A percentile compares a stretch with the other conserved stretches of the same genome.
These are phyloP conservation scores for Aphrocallistes beatrix DNA, from an alignment of 37 sponge, comb jelly and placozoan genomes.

Conservation along the genomic window DNA sequence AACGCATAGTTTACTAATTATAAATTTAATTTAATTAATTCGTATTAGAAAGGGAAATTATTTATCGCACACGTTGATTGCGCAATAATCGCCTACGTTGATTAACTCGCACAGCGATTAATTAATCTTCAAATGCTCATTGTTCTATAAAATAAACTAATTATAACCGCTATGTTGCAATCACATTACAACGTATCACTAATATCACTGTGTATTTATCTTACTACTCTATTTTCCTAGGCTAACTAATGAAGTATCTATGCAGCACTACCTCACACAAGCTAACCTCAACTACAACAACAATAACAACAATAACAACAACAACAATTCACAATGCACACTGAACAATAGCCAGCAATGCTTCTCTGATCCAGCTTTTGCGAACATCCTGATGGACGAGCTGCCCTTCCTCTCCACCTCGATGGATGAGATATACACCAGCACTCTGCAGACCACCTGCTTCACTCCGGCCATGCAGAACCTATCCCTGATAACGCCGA, in stretches of 20 bases:
- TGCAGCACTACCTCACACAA: too few relatives aligned
- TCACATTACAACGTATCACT: too few relatives aligned
- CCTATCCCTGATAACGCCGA: background rate
- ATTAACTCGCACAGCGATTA: too few relatives aligned
- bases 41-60: background rate
- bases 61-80: background rate
- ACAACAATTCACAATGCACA: background rate
- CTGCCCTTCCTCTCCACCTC: background rate
- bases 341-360: background rate
- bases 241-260: too few relatives aligned
- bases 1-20: background rate
- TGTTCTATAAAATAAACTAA: background rate
- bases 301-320: background rate
- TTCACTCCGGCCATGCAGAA: background rate
- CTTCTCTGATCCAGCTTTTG: conserved; percentile 7
- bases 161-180: background rate
- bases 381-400: background rate
- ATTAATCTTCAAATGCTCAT: background rate
- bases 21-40: background rate
- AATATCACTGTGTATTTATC: too few relatives aligned
- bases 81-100: background rate
- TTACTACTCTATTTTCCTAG: too few relatives aligned
- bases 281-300: conserved; percentile 1
- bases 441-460: background rate
- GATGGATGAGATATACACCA: background rate